Base-by-base conservation (phyloP, 2,888 invertebrate species). In the Cheilosia grossa region DNA sequence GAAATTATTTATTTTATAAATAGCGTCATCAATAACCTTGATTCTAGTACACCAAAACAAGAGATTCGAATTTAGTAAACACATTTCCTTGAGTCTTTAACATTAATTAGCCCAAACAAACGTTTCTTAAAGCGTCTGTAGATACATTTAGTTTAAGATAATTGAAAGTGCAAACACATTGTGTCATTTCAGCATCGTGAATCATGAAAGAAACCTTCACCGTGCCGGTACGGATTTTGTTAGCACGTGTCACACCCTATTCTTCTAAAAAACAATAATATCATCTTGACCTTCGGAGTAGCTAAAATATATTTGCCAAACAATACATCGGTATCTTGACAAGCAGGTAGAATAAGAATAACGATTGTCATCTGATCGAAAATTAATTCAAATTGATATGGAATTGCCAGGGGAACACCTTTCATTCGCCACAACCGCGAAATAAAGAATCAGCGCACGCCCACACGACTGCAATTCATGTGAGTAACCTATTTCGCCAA, bases 211-310 rank as follows among this genome's bases (percentile, higher is more conserved):
- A 51, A 51, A 15, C n/a, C 30, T 40, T 24, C 53, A 13, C 53
- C 53, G 66, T 42, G 24, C 51, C 53, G 42, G 53, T 53, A 54
- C 66, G 40, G 19, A 58, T 9, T 58, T 58, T 58, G 21, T 44
- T 44, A 37, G 56, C 56, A 56, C 56, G 37, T 58, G n/a, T 21
- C 58, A 24, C 37, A 24, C 40, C 40, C 15, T 7, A 40, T 40
- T 21, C 15, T 13, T 9, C 15, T 21, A 58, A 5, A n/a, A 15
- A 15, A 19, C 24, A 30, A 54, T 9, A 33, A 19, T 13, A 13
- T 10, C 40, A 2, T 4, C 2, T 24, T 40, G 40, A 24, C 58
- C 58, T 58, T 58, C 58, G 15, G 21, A 40, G 37, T 13, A 4
- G 19, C 19, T 56, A 40, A 21, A 56, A 56, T 21, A 56, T 56